Evolutionary conservation across 2,113 vertebrate genomes (phyloP).

Genomic region (Podocnemis expansa): DNA sequence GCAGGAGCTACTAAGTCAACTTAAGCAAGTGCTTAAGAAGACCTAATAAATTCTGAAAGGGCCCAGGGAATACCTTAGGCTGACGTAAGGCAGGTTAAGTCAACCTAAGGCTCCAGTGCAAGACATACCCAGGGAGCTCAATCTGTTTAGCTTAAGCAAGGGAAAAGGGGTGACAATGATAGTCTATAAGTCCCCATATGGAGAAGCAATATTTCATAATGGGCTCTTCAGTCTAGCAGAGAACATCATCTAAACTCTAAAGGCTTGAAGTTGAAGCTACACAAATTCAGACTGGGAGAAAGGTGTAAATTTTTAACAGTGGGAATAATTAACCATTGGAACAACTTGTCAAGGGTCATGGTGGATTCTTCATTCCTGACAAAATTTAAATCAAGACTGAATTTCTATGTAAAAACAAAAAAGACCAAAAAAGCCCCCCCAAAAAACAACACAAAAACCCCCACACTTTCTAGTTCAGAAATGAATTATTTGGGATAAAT

Average conservation of each 20-base stretch:
- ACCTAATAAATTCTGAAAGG: too few species aligned
- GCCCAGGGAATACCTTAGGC: too few species aligned
- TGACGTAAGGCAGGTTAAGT: too few species aligned
- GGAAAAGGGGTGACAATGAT: neutral
- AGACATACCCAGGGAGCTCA: too few species aligned
- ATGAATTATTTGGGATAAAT: neutral
- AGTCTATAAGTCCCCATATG: neutral
- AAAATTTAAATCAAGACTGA: neutral
- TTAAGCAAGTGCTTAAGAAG: too few species aligned
- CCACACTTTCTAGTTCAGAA: neutral
- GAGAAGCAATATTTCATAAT: neutral
- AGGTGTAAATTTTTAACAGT: neutral
- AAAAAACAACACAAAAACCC: too few species aligned
- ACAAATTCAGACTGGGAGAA: neutral
- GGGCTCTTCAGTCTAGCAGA: neutral
- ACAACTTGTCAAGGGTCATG: neutral
- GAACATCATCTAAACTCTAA: neutral
- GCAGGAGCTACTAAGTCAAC: too few species aligned
- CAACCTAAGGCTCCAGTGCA: too few species aligned
- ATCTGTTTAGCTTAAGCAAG: neutral
- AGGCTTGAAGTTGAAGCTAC: neutral
- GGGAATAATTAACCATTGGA: neutral
- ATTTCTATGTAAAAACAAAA: neutral
- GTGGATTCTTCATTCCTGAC: neutral
- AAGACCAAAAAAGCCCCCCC: too few species aligned